Conservation (phyloP, 2,888 invertebrate species). For the Dendrolimus houi region DNA sequence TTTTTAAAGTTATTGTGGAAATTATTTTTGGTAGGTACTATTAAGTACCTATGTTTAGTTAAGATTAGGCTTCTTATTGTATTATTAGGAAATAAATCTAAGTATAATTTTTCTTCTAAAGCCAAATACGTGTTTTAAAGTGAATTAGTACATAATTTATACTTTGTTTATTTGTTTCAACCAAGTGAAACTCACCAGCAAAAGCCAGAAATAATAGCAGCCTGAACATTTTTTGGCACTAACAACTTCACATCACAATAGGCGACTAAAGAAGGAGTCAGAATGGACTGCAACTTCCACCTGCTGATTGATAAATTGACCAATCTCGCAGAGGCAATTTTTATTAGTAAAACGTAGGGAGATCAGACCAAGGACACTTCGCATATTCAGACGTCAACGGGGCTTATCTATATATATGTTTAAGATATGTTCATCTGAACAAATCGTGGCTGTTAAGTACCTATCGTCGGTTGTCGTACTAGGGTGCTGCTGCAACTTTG, state of each 20-base stretch:
- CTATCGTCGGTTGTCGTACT: too few relatives aligned
- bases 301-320: conserved; percentile 61
- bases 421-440: too few relatives aligned
- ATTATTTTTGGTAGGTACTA: not conserved
- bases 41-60: not conserved
- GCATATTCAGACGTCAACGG: conserved; percentile 13
- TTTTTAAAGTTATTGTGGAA: too few relatives aligned
- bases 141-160: conserved; percentile 5
- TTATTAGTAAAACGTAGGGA: conserved; percentile 8
- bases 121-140: not conserved
- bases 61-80: not conserved
- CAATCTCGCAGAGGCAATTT: conserved; percentile 34
- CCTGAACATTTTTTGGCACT: conserved; percentile 15
- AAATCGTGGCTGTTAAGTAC: too few relatives aligned
- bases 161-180: too few relatives aligned
- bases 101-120: not conserved
- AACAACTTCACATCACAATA: conserved; percentile 13
- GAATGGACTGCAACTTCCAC: conserved; percentile 13
- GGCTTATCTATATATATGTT: not conserved
- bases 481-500: too few relatives aligned
- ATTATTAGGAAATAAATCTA: not conserved
- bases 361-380: conserved; percentile 56
- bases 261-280: not conserved
- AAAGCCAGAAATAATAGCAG: conserved; percentile 18
- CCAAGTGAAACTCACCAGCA: conserved; percentile 16